These are phyloP conservation scores for Delia radicum DNA, from an alignment of 1,140 invertebrate species.

Conservation along the genomic window DNA sequence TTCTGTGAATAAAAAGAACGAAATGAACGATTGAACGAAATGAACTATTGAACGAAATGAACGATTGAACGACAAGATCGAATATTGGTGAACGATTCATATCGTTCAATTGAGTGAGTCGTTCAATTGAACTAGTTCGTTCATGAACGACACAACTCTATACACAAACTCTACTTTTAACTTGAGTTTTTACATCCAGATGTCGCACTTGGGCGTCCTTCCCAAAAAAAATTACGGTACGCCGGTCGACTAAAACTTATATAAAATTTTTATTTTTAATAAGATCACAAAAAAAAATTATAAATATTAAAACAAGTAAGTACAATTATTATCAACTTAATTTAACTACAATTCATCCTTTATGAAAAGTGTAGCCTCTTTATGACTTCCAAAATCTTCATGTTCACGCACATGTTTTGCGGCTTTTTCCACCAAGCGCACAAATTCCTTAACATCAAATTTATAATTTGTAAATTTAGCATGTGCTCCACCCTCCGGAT, in stretches of 20 bases:
- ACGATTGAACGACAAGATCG: too few species aligned
- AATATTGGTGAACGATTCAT: too few species aligned
- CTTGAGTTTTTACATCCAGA: too few species aligned
- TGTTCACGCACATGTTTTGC: slow-evolving; percentile 71
- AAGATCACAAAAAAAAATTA: slow-evolving; percentile 5
- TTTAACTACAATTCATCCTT: slow-evolving; percentile 25
- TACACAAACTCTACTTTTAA: too few species aligned
- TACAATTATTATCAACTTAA: background rate
- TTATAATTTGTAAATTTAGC: slow-evolving; percentile 96
- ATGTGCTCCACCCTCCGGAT: slow-evolving; percentile 87
- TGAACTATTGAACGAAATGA: too few species aligned
- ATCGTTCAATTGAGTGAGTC: too few species aligned
- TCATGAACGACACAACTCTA: too few species aligned
- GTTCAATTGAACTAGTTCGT: too few species aligned
- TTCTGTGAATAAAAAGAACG: too few species aligned
- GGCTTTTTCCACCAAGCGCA: slow-evolving; percentile 72
- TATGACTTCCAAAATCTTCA: slow-evolving; percentile 39
- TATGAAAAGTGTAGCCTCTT: background rate
- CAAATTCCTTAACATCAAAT: slow-evolving; percentile 87
- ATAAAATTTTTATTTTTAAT: slow-evolving; percentile 21
- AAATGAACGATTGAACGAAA: too few species aligned
- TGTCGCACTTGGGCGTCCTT: background rate
- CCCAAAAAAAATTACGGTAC: background rate
- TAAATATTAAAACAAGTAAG: background rate
- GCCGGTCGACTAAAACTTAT: background rate